Evolutionary conservation across 2,888 invertebrate genomes (phyloP), one percentile per base, ranked within the genome.

Genomic region (Agrochola circellaris): DNA sequence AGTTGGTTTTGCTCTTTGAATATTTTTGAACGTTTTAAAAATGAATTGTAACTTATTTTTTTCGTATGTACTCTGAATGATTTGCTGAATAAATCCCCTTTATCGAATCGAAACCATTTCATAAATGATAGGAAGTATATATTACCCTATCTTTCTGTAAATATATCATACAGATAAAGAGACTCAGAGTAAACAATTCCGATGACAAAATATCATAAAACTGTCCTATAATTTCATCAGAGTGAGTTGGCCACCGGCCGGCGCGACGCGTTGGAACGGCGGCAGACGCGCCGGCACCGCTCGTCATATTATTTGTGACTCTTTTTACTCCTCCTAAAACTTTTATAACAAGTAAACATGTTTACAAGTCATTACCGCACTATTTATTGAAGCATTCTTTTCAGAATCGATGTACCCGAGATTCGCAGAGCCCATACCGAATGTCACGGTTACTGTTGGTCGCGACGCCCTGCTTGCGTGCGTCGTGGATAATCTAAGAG

Each of bases 391-490:
- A 66, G 70, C 66, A 82, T 90, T 92, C 87, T 84, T 97, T 97
- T 83, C 97, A 98, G 98, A 97, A 93, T 97, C 97, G 58, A 96
- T 97, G 94, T 96, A 98, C 93, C 99, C 99, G 85, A 97, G 98
- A 93, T 99, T 99, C 93, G 98, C 98, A 62, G 99, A 99, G 93
- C 98, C 98, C 79, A 98, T 99, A 92, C 98, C 98, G 64, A 99
- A 99, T 95, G 98, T 99, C 89, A 99, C 99, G 38, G 99, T 99
- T 79, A 98, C 98, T 67, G 97, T 98, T 67, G 99, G 99, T 60
- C 97, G 98, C 84, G 99, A 99, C 94, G 99, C 99, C 26, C 95
- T 99, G 73, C 97, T 99, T 87, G 98, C 98, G 71, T 99, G 99
- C 93, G 98, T 98, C 84, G 98, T 99, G 76, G 98, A 99, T 95